Evolutionary conservation across 2,888 invertebrate species (phyloP).

Genomic region (Lutraria lutraria): DNA sequence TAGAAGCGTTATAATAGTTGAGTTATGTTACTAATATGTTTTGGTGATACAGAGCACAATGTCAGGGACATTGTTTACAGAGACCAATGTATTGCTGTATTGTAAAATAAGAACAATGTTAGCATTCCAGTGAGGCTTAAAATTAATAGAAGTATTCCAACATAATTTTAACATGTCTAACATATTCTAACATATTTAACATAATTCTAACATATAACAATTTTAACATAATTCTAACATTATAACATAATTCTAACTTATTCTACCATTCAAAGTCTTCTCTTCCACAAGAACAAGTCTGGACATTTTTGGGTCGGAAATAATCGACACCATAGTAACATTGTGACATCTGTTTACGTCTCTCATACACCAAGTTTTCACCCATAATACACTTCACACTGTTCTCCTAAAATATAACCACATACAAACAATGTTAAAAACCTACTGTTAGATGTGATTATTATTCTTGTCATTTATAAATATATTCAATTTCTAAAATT

Average conservation of each 20-base stretch:
- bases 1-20: too few species aligned
- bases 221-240: background rate
- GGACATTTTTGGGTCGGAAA: conserved; percentile 64
- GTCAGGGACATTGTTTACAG: too few species aligned
- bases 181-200: background rate
- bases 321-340: conserved; percentile 81
- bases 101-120: too few species aligned
- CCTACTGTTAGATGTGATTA: background rate
- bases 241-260: background rate
- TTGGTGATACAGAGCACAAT: too few species aligned
- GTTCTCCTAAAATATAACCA: conserved; percentile 42
- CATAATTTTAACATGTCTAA: background rate
- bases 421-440: background rate
- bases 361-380: conserved; percentile 73
- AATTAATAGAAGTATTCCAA: too few species aligned
- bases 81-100: too few species aligned
- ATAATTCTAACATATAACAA: background rate
- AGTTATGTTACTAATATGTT: too few species aligned
- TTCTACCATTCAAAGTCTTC: conserved; percentile 84
- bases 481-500: background rate
- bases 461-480: background rate
- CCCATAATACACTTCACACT: conserved; percentile 78
- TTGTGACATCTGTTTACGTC: conserved; percentile 72
- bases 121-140: too few species aligned
- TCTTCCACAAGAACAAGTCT: conserved; percentile 75